phyloP scores from a whole-genome alignment of 2,888 invertebrate genomes.

The Erpobdella octoculata region DNA sequence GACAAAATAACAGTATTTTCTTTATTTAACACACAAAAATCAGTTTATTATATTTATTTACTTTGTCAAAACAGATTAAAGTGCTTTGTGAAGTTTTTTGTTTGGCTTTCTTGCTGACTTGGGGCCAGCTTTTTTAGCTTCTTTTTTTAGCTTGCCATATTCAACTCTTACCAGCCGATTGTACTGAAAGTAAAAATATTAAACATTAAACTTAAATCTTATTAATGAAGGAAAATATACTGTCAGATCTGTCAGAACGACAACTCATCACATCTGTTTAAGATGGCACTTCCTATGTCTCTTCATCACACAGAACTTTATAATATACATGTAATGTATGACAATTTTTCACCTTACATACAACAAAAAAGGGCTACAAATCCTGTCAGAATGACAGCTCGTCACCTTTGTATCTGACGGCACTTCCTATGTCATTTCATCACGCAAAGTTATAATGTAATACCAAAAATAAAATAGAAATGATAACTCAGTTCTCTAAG shows the following conservation, averaged over 20 bases:
- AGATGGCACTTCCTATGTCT: constrained; percentile 36
- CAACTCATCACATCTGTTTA: constrained; percentile 31
- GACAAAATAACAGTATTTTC: too few relatives aligned
- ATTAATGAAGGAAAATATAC: background rate
- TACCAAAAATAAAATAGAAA: too few relatives aligned
- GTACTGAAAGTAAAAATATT: constrained; percentile 41
- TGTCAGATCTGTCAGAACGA: background rate
- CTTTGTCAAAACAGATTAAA: constrained; percentile 3
- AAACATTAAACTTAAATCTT: background rate
- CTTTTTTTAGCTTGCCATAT: constrained; percentile 52
- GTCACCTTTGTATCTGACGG: constrained; percentile 31
- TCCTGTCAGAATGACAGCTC: background rate
- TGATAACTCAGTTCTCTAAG: too few relatives aligned
- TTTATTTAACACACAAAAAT: background rate
- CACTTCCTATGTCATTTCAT: constrained; percentile 33
- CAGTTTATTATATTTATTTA: background rate
- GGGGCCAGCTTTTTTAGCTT: constrained; percentile 42
- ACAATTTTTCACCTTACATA: too few relatives aligned
- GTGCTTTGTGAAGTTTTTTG: constrained; percentile 32
- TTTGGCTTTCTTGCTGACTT: constrained; percentile 37
- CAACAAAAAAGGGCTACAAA: background rate
- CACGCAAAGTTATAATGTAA: too few relatives aligned
- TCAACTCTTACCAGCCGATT: constrained; percentile 53
- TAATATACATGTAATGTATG: background rate
- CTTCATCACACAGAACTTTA: constrained; percentile 20